These are phyloP conservation scores for Struthio camelus DNA, from an alignment of 2,113 vertebrate genomes.

Conservation along the genomic window DNA sequence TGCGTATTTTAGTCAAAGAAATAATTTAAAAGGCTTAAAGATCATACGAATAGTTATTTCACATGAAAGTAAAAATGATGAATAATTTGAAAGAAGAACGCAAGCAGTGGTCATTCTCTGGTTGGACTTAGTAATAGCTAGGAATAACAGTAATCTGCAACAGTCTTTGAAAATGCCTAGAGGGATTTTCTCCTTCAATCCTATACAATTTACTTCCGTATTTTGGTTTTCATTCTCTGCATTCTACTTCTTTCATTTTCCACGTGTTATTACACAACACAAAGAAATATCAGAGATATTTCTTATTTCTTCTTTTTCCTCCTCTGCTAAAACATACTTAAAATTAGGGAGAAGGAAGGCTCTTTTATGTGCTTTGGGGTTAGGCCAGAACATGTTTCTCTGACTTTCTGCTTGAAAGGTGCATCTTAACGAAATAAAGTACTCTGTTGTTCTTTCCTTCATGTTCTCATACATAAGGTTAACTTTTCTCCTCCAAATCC, in stretches of 20 bases:
- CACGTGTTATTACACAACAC: background rate
- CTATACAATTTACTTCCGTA: background rate
- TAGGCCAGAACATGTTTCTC: background rate
- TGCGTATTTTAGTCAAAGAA: background rate
- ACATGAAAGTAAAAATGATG: background rate
- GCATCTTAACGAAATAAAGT: background rate
- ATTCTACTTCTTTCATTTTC: background rate
- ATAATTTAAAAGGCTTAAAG: background rate
- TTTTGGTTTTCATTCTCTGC: background rate
- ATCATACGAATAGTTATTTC: background rate
- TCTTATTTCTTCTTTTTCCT: background rate
- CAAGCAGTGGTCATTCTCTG: background rate
- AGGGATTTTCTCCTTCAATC: background rate
- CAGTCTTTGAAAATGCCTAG: background rate
- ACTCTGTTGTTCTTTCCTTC: background rate
- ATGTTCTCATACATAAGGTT: background rate
- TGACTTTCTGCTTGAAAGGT: background rate
- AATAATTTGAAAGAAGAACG: conserved; percentile 21
- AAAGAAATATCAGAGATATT: background rate
- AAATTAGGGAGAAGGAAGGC: background rate
- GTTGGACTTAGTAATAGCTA: background rate
- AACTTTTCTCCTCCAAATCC: background rate
- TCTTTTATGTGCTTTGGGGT: background rate
- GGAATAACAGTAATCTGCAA: background rate
- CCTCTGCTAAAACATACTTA: background rate